Evolutionary conservation across 2,888 invertebrate species (phyloP), one percentile per base, ranked within the genome.

Genomic region (Dryomyza anilis): DNA sequence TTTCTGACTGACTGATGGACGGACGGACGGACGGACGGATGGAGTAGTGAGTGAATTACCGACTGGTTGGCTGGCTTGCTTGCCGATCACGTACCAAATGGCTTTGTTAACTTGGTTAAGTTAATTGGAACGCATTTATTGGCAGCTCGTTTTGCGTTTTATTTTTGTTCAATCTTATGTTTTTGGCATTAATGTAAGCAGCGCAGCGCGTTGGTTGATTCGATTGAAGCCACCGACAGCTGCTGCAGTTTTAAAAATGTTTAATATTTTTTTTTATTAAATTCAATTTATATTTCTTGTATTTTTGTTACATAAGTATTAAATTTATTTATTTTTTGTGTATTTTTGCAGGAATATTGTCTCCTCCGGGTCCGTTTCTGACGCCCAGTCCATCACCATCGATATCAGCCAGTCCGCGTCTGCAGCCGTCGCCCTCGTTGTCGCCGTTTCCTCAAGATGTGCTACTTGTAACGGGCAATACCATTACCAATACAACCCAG

Each of bases 281-380:
- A 43, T 43, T 8, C n/a, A 16, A 16, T 43, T 16, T 6, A 16
- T 39, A 46, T 55, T 19, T 7, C 16, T n/a, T 33, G 30, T 36
- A 53, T 36, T 39, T 39, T 30, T 5, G 53, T 29, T 27, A 5
- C 39, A n/a, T n/a, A n/a, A n/a, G n/a, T n/a, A n/a, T n/a, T n/a
- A n/a, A n/a, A n/a, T 53, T 62, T 19, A 57, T 39, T 45, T 3
- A 27, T 19, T 60, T 57, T n/a, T 58, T 25, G n/a, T n/a, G n/a
- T 36, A 63, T 33, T 27, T 7, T 73, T 76, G 33, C 71, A 79
- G 80, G 84, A 84, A 83, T 83, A 83, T 82, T 83, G 77, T 84
- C 81, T 83, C 84, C 83, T 83, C 84, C 82, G 82, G 84, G 84
- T 81, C 82, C 84, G 76, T 84, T 84, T 83, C 80, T 84, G 76